phyloP scores from a whole-genome alignment of 2,888 invertebrate genomes.

The Drosophila leonis region DNA sequence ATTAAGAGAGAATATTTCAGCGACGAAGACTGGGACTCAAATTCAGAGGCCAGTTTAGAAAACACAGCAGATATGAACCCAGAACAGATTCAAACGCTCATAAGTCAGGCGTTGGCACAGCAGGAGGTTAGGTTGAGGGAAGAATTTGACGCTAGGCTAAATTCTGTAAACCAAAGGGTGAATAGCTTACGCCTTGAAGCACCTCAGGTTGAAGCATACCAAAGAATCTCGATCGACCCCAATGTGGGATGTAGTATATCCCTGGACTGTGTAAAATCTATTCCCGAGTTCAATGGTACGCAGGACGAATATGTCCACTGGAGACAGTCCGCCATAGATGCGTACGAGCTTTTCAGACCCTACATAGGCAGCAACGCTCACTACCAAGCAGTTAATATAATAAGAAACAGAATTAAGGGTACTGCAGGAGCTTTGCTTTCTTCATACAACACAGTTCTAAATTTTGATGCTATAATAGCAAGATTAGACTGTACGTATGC shows the following conservation, averaged over 20 bases:
- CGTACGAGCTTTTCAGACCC: conserved; percentile 1
- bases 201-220: neutral
- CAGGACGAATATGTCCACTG: conserved; percentile 4
- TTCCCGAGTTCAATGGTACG: neutral
- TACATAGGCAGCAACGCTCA: conserved; percentile 2
- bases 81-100: neutral
- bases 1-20: neutral
- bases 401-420: neutral
- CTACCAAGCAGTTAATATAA: conserved; percentile 5
- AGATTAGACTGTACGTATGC: conserved; percentile 2
- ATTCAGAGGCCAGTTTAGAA: neutral
- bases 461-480: neutral
- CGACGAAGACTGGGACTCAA: conserved; percentile 4
- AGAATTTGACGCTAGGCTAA: neutral
- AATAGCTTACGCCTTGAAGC: neutral
- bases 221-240: neutral
- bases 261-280: neutral
- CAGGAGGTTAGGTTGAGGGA: neutral
- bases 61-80: neutral
- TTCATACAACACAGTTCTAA: neutral
- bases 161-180: neutral
- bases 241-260: neutral
- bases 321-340: conserved; percentile 6
- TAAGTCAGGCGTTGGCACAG: neutral
- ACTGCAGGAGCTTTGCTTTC: neutral